phyloP scores from a whole-genome alignment of 2,113 vertebrate species.

The Cettia cetti region DNA sequence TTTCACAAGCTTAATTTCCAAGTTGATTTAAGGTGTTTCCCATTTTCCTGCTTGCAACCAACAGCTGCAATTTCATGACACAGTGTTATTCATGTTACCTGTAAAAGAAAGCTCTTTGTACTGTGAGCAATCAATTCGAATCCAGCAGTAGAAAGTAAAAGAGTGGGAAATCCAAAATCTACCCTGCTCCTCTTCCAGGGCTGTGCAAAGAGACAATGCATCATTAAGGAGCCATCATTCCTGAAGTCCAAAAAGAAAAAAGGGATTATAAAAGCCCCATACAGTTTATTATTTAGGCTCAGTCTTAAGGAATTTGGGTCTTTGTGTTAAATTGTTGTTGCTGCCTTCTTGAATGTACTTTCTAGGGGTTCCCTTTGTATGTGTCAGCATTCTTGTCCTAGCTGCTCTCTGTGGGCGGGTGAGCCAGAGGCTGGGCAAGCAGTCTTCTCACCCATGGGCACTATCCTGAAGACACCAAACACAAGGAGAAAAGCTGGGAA shows the following conservation, averaged over 20 bases:
- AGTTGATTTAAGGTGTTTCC: neutral
- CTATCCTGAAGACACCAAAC: neutral
- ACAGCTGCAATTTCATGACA: neutral
- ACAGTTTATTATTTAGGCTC: neutral
- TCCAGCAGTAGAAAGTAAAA: neutral
- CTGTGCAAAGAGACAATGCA: neutral
- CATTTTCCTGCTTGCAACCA: neutral
- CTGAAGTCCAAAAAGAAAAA: neutral
- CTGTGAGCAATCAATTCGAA: neutral
- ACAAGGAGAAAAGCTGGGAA: neutral
- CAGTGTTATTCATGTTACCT: neutral
- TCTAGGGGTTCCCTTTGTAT: neutral
- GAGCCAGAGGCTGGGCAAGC: neutral
- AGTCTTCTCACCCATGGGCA: neutral
- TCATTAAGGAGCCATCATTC: neutral
- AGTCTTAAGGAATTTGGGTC: neutral
- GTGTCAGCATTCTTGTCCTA: rapidly evolving
- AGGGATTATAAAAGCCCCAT: rapidly evolving
- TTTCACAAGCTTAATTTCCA: neutral
- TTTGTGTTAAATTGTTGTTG: neutral
- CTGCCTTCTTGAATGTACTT: neutral
- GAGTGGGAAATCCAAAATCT: neutral
- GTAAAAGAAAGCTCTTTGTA: neutral
- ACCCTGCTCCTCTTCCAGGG: neutral
- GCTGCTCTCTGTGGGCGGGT: neutral